A percentile compares a stretch with the other conserved stretches of the same genome.
phyloP scores from a whole-genome alignment of 2,888 invertebrate species.

The Lithophane leautieri region DNA sequence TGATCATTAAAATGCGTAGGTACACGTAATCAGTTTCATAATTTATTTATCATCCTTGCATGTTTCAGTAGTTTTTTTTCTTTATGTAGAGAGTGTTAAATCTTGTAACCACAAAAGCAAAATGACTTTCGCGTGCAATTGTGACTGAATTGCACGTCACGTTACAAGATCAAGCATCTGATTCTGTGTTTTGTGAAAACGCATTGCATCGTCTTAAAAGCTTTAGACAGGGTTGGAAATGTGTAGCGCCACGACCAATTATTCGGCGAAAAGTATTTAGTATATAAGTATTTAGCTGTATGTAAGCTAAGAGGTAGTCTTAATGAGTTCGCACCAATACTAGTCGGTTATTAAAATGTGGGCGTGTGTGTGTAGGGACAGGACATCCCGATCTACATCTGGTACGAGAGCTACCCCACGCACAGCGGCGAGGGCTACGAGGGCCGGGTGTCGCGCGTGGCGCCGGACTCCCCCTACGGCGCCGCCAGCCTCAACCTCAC shows the following conservation, averaged over 20 bases:
- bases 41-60: slow-evolving; percentile 68
- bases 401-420: slow-evolving; percentile 99
- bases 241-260: slow-evolving; percentile 69
- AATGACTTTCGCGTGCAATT: slow-evolving; percentile 57
- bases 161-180: slow-evolving; percentile 67
- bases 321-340: slow-evolving; percentile 73
- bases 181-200: slow-evolving; percentile 69
- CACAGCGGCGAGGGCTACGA: slow-evolving; percentile 98
- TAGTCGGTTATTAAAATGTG: slow-evolving; percentile 66
- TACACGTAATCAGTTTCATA: slow-evolving; percentile 47
- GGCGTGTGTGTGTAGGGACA: slow-evolving; percentile 93
- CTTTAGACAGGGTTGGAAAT: slow-evolving; percentile 76
- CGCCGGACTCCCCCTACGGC: slow-evolving; percentile 96
- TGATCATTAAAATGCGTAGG: slow-evolving; percentile 24
- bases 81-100: slow-evolving; percentile 62
- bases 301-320: slow-evolving; percentile 65
- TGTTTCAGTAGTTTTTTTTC: slow-evolving; percentile 65
- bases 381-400: slow-evolving; percentile 99
- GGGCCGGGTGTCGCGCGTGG: slow-evolving; percentile 96
- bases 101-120: slow-evolving; percentile 68
- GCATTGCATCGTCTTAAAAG: slow-evolving; percentile 68
- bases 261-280: slow-evolving; percentile 69
- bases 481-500: slow-evolving; percentile 98
- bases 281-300: slow-evolving; percentile 63
- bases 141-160: slow-evolving; percentile 52